Base-by-base conservation (phyloP, 2,888 invertebrate genomes). In the Drosophila nr. medialis region DNA sequence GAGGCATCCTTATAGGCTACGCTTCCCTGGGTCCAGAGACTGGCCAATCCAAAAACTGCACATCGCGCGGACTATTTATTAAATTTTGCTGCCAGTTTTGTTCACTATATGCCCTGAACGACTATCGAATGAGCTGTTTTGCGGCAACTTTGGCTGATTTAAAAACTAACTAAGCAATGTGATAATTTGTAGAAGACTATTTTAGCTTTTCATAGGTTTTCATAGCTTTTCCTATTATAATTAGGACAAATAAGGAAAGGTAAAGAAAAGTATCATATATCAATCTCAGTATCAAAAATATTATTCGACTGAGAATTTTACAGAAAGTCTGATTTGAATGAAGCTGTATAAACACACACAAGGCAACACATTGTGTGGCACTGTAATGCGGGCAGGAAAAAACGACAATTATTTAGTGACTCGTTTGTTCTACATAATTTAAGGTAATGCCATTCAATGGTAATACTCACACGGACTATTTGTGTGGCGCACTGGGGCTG, bases 361-460 rank as follows among this genome's bases (percentile, higher is more conserved):
- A 7, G 7, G 51, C 38, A 32, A 48, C 34, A n/a, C 10, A 30
- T 40, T 55, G 4, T 13, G 24, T 32, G 24, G 6, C 72, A 38
- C 61, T 74, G 66, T 51, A 61, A 36, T 29, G 13, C 27, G 21
- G 34, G 15, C 10, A 54, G 29, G 30, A 34, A 40, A 10, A 50
- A 10, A 48, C 42, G 21, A 42, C 38, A 62, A 69, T 77, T 72
- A 77, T 77, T 77, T 62, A 67, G 71, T 42, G 58, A 32, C 50
- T 56, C 72, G 73, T 63, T 76, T 66, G 56, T 32, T 68, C 49
- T 56, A 75, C 83, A 75, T 75, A 85, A 82, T 80, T 85, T 63
- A 81, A 70, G 65, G 81, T 86, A 90, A 90, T 86, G 70, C 77
- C 60, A 88, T 83, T 75, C 73, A 83, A 83, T 76, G 61, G 69